Conservation (phyloP, 2,888 invertebrate genomes). For the Caenorhabditis sp. region DNA sequence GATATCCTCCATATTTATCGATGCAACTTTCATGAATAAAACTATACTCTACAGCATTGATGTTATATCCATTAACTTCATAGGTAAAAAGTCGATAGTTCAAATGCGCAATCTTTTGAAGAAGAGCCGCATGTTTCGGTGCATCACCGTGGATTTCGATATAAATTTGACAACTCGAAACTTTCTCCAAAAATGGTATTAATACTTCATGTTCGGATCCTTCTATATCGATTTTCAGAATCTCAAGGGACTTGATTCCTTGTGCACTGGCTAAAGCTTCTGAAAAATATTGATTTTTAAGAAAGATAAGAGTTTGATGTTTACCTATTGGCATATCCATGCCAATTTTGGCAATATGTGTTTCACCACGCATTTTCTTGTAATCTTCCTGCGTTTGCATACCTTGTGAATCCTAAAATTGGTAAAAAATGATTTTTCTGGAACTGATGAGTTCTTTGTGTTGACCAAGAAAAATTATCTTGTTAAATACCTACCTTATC, state of each 20-base stretch:
- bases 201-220: slow-evolving; percentile 26
- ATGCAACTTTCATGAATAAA: slow-evolving; percentile 42
- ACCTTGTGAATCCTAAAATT: too few species aligned
- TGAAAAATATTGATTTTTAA: background rate
- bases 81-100: slow-evolving; percentile 42
- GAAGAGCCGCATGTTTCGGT: slow-evolving; percentile 18
- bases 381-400: slow-evolving; percentile 5
- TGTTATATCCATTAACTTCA: slow-evolving; percentile 44
- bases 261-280: slow-evolving; percentile 9
- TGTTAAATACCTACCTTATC: slow-evolving; percentile 14
- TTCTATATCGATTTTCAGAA: slow-evolving; percentile 40
- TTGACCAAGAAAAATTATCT: too few species aligned
- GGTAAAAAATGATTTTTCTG: too few species aligned
- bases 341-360: slow-evolving; percentile 12
- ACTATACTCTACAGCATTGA: slow-evolving; percentile 48
- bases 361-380: slow-evolving; percentile 13
- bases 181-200: slow-evolving; percentile 32
- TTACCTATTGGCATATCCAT: background rate
- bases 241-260: slow-evolving; percentile 13
- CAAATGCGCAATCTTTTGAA: slow-evolving; percentile 27
- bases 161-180: slow-evolving; percentile 35
- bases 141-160: slow-evolving; percentile 44
- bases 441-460: too few species aligned
- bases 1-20: slow-evolving; percentile 25
- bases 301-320: slow-evolving; percentile 4